Conservation (phyloP, 2,888 invertebrate genomes). For the Schizotus pectinicornis region DNA sequence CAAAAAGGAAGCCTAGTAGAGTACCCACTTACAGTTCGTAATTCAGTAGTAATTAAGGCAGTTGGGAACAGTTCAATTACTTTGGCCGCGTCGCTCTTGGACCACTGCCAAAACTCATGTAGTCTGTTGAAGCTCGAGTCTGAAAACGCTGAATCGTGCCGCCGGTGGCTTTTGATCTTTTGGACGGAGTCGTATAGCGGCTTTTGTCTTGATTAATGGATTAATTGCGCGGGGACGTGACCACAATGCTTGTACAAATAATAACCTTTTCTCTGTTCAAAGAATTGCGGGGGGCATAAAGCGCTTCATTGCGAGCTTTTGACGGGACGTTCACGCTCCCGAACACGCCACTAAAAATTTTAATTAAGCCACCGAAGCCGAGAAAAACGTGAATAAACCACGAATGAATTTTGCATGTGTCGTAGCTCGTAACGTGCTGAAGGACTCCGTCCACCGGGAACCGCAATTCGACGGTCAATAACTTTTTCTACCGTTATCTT, state of each 20-base stretch:
- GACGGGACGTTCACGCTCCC: too few relatives aligned
- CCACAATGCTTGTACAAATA: too few relatives aligned
- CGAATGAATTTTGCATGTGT: too few relatives aligned
- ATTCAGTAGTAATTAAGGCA: slow-evolving; percentile 1
- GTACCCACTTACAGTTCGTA: slow-evolving; percentile 8
- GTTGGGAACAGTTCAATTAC: slow-evolving; percentile 22
- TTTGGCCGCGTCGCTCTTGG: slow-evolving; percentile 8
- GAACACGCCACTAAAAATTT: too few relatives aligned
- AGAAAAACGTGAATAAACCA: too few relatives aligned
- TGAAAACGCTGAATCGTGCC: not conserved
- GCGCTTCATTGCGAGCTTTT: too few relatives aligned
- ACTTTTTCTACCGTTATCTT: too few relatives aligned
- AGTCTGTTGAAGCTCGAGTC: not conserved
- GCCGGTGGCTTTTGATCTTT: slow-evolving; percentile 5
- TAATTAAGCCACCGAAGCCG: too few relatives aligned
- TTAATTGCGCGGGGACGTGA: slow-evolving; percentile 14
- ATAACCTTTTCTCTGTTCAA: not conserved
- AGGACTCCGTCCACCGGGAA: too few relatives aligned
- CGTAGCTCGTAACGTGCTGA: too few relatives aligned
- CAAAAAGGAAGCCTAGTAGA: slow-evolving; percentile 5
- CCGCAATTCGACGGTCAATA: too few relatives aligned
- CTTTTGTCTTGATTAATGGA: slow-evolving; percentile 21
- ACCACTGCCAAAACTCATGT: slow-evolving; percentile 1
- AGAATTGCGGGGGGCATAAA: slow-evolving; percentile 1
- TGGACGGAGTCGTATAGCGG: not conserved